Base-by-base conservation (phyloP, 1,140 invertebrate genomes). In the Plodia interpunctella region DNA sequence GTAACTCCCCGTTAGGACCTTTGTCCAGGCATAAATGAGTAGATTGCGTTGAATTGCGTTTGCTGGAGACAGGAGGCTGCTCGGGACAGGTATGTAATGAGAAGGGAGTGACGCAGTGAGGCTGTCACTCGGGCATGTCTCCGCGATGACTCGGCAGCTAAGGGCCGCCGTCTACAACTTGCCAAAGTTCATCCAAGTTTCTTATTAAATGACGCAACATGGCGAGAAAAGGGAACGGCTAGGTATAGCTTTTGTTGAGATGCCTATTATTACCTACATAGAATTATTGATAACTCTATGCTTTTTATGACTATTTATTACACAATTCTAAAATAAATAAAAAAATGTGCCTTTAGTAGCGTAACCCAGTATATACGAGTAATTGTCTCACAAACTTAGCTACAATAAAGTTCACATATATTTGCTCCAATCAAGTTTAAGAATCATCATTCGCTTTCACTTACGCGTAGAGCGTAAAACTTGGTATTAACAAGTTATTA, bases 11-110 rank as follows among this genome's bases (percentile, higher is more conserved):
- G 13, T 44, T 44, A 44, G 8, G 38, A 15, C 5, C 15, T 15
- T 44, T 44, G 15, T 5, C 15, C n/a, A 11, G 9, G 32, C 13
- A 44, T 44, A 17, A 15, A 15, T 44, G 5, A 17, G 15, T 44
- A 44, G 30, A 32, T 32, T 32, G 30, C n/a, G n/a, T n/a, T n/a
- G n/a, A n/a, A n/a, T 44, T 44, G 38, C 38, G 38, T 44, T n/a
- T 44, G 5, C 5, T 15, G 38, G 60, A 15, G 60, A 25, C 51
- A 65, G 35, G 49, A 63, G 57, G 56, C 55, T 59, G 57, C 51
- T 49, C 28, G 20, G 60, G 68, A 72, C 62, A 67, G 70, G 60
- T 72, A 66, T 62, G 66, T 67, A 73, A 76, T 73, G 70, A 69
- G 61, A 58, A 55, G 60, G 69, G 56, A 65, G 66, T 71, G 73